Evolutionary conservation across 53 echinoderm and acorn worm species (phyloP).

Genomic region (Stichopus horrens): DNA sequence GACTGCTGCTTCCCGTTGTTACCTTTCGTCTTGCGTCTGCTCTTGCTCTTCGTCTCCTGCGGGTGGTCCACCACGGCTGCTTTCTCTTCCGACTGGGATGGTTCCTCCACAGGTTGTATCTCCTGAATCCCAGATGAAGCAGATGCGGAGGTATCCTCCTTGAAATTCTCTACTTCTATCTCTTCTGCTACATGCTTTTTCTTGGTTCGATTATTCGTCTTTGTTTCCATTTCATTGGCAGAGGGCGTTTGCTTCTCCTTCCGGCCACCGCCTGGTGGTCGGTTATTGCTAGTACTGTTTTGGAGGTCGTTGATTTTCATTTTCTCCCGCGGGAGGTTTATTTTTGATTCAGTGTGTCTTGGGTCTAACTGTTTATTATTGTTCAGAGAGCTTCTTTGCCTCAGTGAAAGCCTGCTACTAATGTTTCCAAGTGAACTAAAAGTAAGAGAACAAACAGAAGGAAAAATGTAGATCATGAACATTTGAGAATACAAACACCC

Average conservation of each 20-base stretch:
- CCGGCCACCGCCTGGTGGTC: slow-evolving; percentile 4
- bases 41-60: slow-evolving; percentile 27
- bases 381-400: slow-evolving; percentile 36
- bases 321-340: slow-evolving; percentile 27
- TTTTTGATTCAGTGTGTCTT: slow-evolving; percentile 44
- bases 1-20: slow-evolving; percentile 60
- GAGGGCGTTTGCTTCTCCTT: slow-evolving; percentile 20
- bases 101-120: slow-evolving; percentile 10
- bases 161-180: neutral
- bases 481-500: too few relatives aligned
- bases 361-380: slow-evolving; percentile 45
- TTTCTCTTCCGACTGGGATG: slow-evolving; percentile 7
- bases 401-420: slow-evolving; percentile 33
- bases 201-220: slow-evolving; percentile 17
- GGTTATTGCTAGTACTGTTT: slow-evolving; percentile 50
- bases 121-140: neutral
- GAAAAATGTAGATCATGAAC: neutral
- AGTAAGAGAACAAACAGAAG: neutral
- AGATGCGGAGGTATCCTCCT: neutral
- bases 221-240: slow-evolving; percentile 21
- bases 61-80: neutral
- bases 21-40: slow-evolving; percentile 32
- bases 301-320: slow-evolving; percentile 50
- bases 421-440: slow-evolving; percentile 31
- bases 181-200: slow-evolving; percentile 21